A percentile compares a stretch with the other conserved stretches of the same genome.
phyloP scores from a whole-genome alignment of 2,113 vertebrate species.

The Malurus elegans region DNA sequence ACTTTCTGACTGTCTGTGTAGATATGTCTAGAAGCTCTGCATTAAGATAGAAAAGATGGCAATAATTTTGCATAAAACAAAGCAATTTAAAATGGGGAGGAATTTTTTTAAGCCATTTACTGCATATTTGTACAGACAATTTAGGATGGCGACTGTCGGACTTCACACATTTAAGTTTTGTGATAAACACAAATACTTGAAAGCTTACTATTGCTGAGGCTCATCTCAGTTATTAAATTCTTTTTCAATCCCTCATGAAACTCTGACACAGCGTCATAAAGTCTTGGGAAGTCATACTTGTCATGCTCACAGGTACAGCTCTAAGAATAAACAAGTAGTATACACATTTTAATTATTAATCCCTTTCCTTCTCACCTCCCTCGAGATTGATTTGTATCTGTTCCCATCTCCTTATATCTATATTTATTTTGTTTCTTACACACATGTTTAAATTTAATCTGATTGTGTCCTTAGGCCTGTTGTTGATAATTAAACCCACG shows the following conservation, averaged over 20 bases:
- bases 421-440: conserved; percentile 70
- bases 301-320: conserved; percentile 43
- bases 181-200: not conserved
- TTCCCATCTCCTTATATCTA: conserved; percentile 62
- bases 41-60: fast-evolving
- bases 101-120: not conserved
- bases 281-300: not conserved
- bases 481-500: conserved; percentile 69
- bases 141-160: not conserved
- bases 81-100: not conserved
- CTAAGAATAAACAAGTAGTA: conserved; percentile 42
- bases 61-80: not conserved
- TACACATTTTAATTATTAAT: conserved; percentile 62
- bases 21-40: not conserved
- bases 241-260: not conserved
- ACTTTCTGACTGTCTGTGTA: not conserved
- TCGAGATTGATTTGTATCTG: conserved; percentile 62
- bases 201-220: not conserved
- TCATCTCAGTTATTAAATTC: not conserved
- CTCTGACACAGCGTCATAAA: not conserved
- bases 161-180: not conserved
- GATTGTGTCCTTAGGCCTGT: conserved; percentile 65
- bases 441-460: conserved; percentile 68
- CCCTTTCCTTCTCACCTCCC: conserved; percentile 45
- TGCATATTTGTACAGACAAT: not conserved